Base-by-base conservation (phyloP, 2,113 vertebrate species). In the Leuciscus idus region DNA sequence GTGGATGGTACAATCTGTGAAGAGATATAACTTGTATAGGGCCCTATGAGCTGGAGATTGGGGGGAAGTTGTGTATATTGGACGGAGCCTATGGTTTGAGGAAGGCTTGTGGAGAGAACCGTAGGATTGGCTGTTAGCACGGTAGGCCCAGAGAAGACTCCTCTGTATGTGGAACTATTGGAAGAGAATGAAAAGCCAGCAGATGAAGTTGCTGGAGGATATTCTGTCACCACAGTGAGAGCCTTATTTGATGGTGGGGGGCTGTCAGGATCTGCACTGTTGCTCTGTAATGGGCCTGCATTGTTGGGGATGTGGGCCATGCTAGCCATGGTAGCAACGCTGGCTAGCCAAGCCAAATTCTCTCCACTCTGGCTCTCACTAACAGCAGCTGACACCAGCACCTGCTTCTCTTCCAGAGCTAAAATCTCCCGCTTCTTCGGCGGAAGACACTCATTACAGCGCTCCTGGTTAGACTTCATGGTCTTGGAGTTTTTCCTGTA, bases 391-490 rank as follows among this genome's bases (percentile, higher is more conserved):
- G 94, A 90, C 0, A 95, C 89, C 6, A 92, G 93, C 84, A 94
- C 91, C 0, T 96, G 95, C 93, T 98, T 97, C 92, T 98, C 97
- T 90, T 99, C 97, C 0, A 97, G 94, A 62, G 98, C 96, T 83
- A 98, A 96, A 93, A 99, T 97, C 93, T 99, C 98, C 72, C 98
- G 96, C 92, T 99, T 99, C 92, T 99, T 99, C 62, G 98, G 98
- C 30, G 98, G 98, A 93, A 99, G 95, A 93, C 98, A 98, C 95
- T 99, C 98, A 90, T 99, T 99, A 93, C 97, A 98, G 88, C 98
- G 94, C 93, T 99, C 98, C 92, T 99, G 98, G 95, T 97, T 98
- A 90, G 98, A 98, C 96, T 99, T 99, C 98, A 99, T 99, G 92
- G 94, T 97, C 74, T 74, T 85, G 26, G 83, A 91, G 80, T 68